Evolutionary conservation across 2,797 vertebrate species (phyloP).

Genomic region (Diceros bicornis): DNA sequence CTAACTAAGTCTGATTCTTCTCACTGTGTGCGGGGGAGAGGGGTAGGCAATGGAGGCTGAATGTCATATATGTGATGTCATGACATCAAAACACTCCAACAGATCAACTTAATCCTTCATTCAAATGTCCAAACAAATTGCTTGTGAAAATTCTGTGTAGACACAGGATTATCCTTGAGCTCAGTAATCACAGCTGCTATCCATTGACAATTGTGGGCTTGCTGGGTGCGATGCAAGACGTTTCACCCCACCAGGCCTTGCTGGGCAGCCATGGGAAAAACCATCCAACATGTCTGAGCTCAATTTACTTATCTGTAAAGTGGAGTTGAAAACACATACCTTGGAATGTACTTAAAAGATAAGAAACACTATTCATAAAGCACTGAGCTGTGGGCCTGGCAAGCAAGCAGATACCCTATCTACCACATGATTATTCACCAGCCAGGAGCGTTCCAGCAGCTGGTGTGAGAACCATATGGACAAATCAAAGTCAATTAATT

Average conservation of each 20-base stretch:
- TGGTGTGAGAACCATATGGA: conserved; percentile 49
- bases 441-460: neutral
- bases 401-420: neutral
- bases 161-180: neutral
- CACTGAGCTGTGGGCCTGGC: neutral
- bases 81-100: neutral
- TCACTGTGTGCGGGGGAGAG: neutral
- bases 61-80: neutral
- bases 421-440: neutral
- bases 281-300: neutral
- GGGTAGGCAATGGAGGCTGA: neutral
- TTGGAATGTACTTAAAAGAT: neutral
- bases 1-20: neutral
- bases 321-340: neutral
- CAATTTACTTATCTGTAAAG: neutral
- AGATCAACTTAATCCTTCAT: neutral
- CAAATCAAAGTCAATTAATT: conserved; percentile 65
- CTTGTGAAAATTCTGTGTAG: neutral
- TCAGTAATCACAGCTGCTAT: neutral
- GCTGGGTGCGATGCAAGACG: no score
- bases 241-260: neutral
- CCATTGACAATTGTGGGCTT: neutral
- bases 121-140: neutral
- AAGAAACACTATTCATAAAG: neutral
- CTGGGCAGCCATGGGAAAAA: neutral